Evolutionary conservation across 1,140 invertebrate genomes (phyloP).

Genomic region (Leptinotarsa lineolata): DNA sequence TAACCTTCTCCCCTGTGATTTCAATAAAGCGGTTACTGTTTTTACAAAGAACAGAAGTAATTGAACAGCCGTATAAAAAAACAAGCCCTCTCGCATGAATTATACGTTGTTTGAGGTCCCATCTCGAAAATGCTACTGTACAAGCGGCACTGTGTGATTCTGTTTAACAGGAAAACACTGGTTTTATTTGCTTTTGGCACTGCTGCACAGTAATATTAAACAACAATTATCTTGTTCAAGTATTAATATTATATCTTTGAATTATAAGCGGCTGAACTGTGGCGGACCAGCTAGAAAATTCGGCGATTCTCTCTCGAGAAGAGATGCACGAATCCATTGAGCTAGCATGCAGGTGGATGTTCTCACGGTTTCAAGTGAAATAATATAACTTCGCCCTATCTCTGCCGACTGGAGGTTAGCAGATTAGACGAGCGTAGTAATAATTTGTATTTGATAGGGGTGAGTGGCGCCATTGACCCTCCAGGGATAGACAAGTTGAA

Average conservation of each 20-base stretch:
- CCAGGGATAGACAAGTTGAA: no score
- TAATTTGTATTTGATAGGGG: conserved; percentile 34
- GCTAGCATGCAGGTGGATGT: conserved; percentile 33
- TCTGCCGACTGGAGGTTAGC: conserved; percentile 30
- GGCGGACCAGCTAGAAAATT: conserved; percentile 27
- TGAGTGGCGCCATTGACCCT: background rate
- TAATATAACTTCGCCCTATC: conserved; percentile 41
- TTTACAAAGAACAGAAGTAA: no score
- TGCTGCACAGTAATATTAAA: conserved; percentile 41
- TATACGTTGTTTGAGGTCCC: conserved; percentile 5
- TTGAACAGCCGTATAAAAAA: background rate
- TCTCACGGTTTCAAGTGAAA: conserved; percentile 43
- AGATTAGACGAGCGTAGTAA: conserved; percentile 33
- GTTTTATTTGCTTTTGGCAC: conserved; percentile 37
- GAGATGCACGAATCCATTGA: conserved; percentile 18
- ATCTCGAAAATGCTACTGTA: background rate
- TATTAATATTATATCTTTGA: conserved; percentile 43
- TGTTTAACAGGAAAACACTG: conserved; percentile 45
- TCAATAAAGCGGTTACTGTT: no score
- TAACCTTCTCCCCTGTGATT: no score
- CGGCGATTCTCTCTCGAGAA: background rate
- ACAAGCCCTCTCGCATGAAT: background rate
- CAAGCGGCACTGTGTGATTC: background rate
- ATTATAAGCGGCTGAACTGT: conserved; percentile 35
- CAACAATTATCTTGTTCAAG: conserved; percentile 43